These are phyloP conservation scores for Cyrtonyx montezumae DNA, from an alignment of 2,113 vertebrate species.

Conservation along the genomic window DNA sequence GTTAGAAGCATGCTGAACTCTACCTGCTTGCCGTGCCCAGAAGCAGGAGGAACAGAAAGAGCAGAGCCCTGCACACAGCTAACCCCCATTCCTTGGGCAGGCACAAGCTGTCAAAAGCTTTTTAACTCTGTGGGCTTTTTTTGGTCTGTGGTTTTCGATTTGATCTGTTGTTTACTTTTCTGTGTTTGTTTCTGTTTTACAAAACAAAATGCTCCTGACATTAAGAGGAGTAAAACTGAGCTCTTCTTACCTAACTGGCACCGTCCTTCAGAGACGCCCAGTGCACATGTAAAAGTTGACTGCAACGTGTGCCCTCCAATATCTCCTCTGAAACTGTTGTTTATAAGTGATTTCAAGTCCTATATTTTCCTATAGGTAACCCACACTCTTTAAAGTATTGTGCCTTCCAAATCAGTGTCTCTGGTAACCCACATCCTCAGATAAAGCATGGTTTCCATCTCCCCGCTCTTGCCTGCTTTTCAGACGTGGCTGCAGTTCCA, in stretches of 20 bases:
- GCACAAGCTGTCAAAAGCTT: not conserved
- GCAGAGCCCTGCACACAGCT: not conserved
- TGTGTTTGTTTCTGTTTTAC: slow-evolving; percentile 54
- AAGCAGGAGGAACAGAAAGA: not conserved
- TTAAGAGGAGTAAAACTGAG: not conserved
- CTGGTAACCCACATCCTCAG: slow-evolving; percentile 34
- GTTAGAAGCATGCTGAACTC: not conserved
- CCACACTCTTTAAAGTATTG: not conserved
- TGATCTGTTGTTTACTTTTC: slow-evolving; percentile 53
- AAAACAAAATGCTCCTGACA: slow-evolving; percentile 33
- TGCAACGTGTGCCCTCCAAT: not conserved
- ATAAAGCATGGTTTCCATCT: not conserved
- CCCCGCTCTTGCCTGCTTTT: not conserved
- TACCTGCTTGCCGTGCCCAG: not conserved
- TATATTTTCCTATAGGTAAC: not conserved
- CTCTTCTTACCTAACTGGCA: not conserved
- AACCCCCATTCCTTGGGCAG: not conserved
- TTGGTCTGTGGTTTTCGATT: slow-evolving; percentile 61
- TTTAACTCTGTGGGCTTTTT: slow-evolving; percentile 2
- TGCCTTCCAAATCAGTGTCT: not conserved
- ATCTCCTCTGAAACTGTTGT: not conserved
- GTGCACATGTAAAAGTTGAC: not conserved
- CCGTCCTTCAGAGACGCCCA: not conserved
- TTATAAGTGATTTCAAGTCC: not conserved
- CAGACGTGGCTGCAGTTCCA: slow-evolving; percentile 12